phyloP scores from a whole-genome alignment of 2,797 vertebrate genomes.

The Lagorchestes hirsutus region DNA sequence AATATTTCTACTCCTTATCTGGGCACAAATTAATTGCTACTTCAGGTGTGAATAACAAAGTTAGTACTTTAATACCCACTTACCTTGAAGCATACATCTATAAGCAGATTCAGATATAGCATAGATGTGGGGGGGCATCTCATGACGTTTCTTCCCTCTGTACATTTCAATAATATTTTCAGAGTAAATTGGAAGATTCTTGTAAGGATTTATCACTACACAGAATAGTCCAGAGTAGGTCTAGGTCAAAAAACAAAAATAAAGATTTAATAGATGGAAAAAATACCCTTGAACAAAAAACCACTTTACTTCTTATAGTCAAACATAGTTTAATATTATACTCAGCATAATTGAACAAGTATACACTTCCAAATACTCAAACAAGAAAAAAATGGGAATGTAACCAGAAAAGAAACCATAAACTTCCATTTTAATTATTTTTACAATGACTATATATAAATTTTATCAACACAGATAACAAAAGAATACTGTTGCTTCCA shows the following conservation, averaged over 20 bases:
- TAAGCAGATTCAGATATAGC: conserved; percentile 98
- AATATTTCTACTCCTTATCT: not conserved
- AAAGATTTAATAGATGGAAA: conserved; percentile 38
- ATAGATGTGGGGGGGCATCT: conserved; percentile 99
- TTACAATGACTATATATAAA: not conserved
- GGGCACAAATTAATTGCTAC: too few relatives aligned
- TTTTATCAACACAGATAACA: not conserved
- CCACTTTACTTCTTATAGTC: not conserved
- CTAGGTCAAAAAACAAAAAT: conserved; percentile 83
- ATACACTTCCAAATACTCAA: not conserved
- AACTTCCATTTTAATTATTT: not conserved
- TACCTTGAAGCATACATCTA: conserved; percentile 99
- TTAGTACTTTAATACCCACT: conserved; percentile 11
- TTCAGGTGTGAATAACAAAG: not conserved
- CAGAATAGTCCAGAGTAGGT: conserved; percentile 99
- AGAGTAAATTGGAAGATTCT: conserved; percentile 98
- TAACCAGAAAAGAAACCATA: not conserved
- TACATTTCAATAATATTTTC: conserved; percentile 99
- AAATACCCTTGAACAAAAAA: not conserved
- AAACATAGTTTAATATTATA: not conserved
- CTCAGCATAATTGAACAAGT: not conserved
- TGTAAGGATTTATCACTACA: conserved; percentile 99
- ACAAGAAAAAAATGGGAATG: not conserved
- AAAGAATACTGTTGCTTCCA: not conserved
- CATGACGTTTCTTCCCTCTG: conserved; percentile 97